Evolutionary conservation across 2,888 invertebrate genomes (phyloP), one percentile per base, ranked within the genome.

Genomic region (Cheilosia variabilis): DNA sequence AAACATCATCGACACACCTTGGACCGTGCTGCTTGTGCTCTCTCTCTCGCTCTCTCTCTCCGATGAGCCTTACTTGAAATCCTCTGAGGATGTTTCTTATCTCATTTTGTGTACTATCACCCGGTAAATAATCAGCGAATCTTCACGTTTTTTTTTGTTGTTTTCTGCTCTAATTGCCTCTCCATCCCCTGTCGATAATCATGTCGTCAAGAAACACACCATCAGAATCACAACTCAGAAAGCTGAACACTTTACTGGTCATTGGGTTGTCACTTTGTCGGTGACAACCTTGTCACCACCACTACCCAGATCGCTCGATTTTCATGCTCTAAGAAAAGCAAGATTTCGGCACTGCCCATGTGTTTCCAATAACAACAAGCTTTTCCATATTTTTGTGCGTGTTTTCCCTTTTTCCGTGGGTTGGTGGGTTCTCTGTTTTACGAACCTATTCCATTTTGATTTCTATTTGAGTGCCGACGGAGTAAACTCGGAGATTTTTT

Each of bases 1-100:
- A 62, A 57, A 68, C 62, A 62, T 57, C 31, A 53, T 37, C 83
- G 83, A 57, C 83, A 83, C 83, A 83, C 83, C 83, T 83, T 83
- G 57, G 6, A 27, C 27, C 27, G 4, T 27, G 27, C 1, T 83
- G 41, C 37, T 57, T 10, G 17, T 3, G 17, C 43, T 43, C 10
- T n/a, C 15, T 1, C 43, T n/a, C 43, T 43, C 10, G 5, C 15
- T 1, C 43, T n/a, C n/a, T 17, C 55, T 31, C 37, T 13, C 37
- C 37, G 13, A 37, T 13, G 83, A 78, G 62, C 43, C 55, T 9
- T 31, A 68, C 62, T 83, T 73, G 73, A 68, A 55, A 45, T 7
- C 22, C 66, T 52, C 60, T 31, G 68, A 69, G 55, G 72, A 55
- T 47, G 60, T 66, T 73, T 57, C 62, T 57, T 68, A 63, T 68